These are phyloP conservation scores for Muraenolepis orangiensis DNA, from an alignment of 2,797 vertebrate species.

Conservation along the genomic window DNA sequence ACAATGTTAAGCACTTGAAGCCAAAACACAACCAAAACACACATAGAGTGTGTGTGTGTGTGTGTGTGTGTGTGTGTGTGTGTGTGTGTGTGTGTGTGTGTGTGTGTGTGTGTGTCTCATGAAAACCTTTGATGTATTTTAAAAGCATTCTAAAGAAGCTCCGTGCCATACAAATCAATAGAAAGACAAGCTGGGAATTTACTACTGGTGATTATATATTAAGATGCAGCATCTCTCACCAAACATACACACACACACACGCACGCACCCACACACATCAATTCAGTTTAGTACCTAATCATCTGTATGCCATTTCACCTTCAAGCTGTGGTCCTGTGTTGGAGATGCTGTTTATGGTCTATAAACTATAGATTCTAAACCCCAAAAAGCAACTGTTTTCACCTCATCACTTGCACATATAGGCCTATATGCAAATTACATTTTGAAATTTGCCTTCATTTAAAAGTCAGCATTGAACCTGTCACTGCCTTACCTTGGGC, in stretches of 20 bases:
- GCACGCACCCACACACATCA: not conserved
- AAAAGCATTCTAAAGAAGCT: not conserved
- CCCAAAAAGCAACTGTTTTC: not conserved
- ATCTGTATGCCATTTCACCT: not conserved
- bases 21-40: not conserved
- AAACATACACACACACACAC: no score
- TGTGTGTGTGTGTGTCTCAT: not conserved
- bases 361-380: no score
- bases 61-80: no score
- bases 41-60: no score
- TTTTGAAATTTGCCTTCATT: not conserved
- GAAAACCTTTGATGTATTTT: conserved; percentile 6
- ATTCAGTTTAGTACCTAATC: not conserved
- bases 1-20: not conserved
- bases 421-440: not conserved
- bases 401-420: not conserved
- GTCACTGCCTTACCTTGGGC: not conserved
- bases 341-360: not conserved
- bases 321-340: not conserved
- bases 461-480: not conserved
- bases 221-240: no score
- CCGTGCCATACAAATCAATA: not conserved
- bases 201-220: not conserved
- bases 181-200: conserved; percentile 1
- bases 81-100: no score